Evolutionary conservation across 2,797 vertebrate genomes (phyloP).

Genomic region (Parotocinclus haroldoi): DNA sequence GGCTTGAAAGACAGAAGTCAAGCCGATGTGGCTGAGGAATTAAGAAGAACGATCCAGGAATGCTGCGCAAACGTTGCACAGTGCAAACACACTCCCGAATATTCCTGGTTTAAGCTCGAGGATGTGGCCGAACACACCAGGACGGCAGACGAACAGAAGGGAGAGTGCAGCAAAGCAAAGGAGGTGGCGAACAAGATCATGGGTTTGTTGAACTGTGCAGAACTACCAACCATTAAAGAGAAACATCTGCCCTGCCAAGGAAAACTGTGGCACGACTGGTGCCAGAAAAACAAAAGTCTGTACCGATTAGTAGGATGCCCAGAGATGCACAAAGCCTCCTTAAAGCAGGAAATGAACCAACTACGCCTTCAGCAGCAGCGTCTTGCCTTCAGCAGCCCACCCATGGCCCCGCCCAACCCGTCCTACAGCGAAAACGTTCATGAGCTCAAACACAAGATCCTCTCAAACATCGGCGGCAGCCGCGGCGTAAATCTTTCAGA

Average conservation of each 20-base stretch:
- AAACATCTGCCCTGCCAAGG: conserved; percentile 68
- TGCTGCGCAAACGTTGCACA: conserved; percentile 33
- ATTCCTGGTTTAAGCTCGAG: conserved; percentile 19
- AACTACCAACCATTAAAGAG: conserved; percentile 60
- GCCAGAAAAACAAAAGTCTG: conserved; percentile 68
- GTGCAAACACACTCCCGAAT: neutral
- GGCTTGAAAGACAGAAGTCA: conserved; percentile 64
- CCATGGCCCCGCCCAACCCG: conserved; percentile 68
- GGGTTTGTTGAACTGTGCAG: conserved; percentile 40
- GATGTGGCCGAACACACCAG: neutral
- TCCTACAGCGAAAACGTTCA: conserved; percentile 57
- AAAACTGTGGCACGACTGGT: conserved; percentile 69
- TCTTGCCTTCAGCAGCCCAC: conserved; percentile 56
- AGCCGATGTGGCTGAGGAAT: conserved; percentile 53
- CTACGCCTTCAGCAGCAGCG: conserved; percentile 53
- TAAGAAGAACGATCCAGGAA: conserved; percentile 47
- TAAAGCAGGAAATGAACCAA: conserved; percentile 48
- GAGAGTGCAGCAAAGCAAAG: conserved; percentile 53
- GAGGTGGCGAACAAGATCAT: conserved; percentile 48
- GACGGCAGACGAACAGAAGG: conserved; percentile 61
- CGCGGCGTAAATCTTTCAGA: neutral
- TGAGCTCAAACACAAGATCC: conserved; percentile 2
- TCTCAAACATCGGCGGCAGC: neutral
- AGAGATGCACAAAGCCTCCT: conserved; percentile 61
- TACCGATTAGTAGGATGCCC: conserved; percentile 49